Evolutionary conservation across 1,140 invertebrate genomes (phyloP), one percentile per base, ranked within the genome.

Genomic region (Linepithema humile): DNA sequence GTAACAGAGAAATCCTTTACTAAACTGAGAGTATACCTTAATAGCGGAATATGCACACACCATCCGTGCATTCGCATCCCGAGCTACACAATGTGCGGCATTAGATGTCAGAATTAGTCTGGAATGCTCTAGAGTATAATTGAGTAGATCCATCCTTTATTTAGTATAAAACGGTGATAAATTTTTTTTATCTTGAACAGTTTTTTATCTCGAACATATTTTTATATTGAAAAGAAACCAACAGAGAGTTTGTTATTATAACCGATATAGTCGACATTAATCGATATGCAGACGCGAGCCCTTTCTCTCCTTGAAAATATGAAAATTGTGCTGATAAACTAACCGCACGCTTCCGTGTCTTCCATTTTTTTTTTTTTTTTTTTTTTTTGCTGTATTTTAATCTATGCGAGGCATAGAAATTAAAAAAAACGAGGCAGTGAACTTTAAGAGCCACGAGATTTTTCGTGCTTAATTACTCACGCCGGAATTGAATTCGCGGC

Each of bases 401-500:
- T n/a, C n/a, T n/a, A n/a, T 26, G 35, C n/a, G 26, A 40, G 48
- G 2, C 23, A 70, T 55, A 55, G 17, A 55, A n/a, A n/a, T n/a
- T 80, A 43, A 69, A 69, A 53, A 26, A 40, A 70, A 80, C 12
- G 4, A 55, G 35, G 15, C 3, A 78, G 38, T 20, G 55, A 69
- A 69, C 75, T 80, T 53, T n/a, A 35, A 72, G n/a, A n/a, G n/a
- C 62, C 23, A 40, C 12, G 23, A 69, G 26, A 26, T 64, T 78
- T 55, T 57, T 78, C 62, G 62, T 53, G 62, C 32, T 57, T 80
- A 57, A 80, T 57, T 80, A 80, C 12, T 32, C 26, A 43, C 23
- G 50, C n/a, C 9, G 12, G 17, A 80, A 80, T 70, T 80, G 35
- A 70, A 70, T 43, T 78, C 48, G 26, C 23, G 62, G 62, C 26